Base-by-base conservation (phyloP, 2,113 vertebrate species). In the Castor canadensis region DNA sequence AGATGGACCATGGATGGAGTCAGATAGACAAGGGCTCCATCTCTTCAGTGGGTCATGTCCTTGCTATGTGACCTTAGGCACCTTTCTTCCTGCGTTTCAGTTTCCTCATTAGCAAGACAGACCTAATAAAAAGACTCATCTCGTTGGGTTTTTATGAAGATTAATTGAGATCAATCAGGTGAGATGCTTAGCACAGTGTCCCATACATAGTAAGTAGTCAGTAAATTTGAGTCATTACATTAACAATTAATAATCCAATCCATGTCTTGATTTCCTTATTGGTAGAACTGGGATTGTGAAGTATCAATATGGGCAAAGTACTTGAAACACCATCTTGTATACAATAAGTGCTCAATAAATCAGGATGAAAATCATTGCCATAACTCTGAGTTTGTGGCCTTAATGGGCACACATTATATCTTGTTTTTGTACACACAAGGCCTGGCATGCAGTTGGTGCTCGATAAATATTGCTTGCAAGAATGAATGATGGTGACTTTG, bases 81-180 rank as follows among this genome's bases (percentile, higher is more conserved):
- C 22, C 52, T 62, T 35, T 26, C 43, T 45, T 84, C 62, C 35
- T 35, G 52, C 60, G 43, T 85, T 92, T 45, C 58, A 64, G 9
- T 28, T 56, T 62, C 8, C 71, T 96, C 75, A 20, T 91, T 85
- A 75, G 75, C 87, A 54, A 58, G 72, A 15, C 19, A 24, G 49
- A 79, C 38, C 40, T 45, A 38, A 69, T 38, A 58, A 40, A 64
- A 89, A 71, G 40, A 15, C 52, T 58, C 58, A 40, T 80, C 64
- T 91, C 58, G 2, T 22, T 67, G 87, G 56, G 45, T 20, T 73
- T 94, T 83, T 64, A 56, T 38, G 52, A 80, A 58, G 40, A 84
- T 84, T 79, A n/a, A 84, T 54, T 76, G 95, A 86, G 79, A 64
- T 69, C 69, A 82, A 71, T 86, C 67, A 83, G 79, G 91, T 40